Percentiles rank a stretch among this genome's conserved stretches.
phyloP scores from a whole-genome alignment of 1,140 invertebrate genomes.

The Ostrea edulis region DNA sequence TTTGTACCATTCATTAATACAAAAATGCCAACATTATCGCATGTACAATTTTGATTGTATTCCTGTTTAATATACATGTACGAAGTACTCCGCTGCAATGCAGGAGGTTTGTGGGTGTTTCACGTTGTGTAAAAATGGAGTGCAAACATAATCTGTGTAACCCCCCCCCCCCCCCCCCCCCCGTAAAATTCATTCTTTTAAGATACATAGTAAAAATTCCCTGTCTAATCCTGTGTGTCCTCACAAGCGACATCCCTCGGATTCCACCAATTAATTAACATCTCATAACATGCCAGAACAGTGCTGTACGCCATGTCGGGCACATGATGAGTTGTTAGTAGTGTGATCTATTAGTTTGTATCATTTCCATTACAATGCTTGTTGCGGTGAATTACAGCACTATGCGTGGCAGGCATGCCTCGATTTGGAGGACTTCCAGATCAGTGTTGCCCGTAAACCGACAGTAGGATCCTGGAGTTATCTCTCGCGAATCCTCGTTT shows the following conservation, averaged over 20 bases:
- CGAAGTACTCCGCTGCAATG: too few relatives aligned
- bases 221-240: background rate
- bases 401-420: background rate
- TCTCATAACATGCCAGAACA: background rate
- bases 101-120: too few relatives aligned
- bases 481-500: constrained; percentile 11
- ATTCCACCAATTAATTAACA: background rate
- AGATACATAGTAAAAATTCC: background rate
- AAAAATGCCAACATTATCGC: too few relatives aligned
- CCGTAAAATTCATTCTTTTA: too few relatives aligned
- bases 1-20: too few relatives aligned
- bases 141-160: too few relatives aligned
- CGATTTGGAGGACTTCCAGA: background rate
- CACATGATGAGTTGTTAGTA: background rate
- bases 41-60: too few relatives aligned
- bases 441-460: background rate
- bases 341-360: background rate
- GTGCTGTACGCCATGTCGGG: background rate
- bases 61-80: too few relatives aligned
- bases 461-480: background rate
- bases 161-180: too few relatives aligned
- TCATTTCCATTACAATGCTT: background rate
- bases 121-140: too few relatives aligned
- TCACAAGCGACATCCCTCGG: background rate
- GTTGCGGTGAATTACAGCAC: background rate